Base-by-base conservation (phyloP, 2,113 vertebrate species). In the Neolamprologus falcicula region DNA sequence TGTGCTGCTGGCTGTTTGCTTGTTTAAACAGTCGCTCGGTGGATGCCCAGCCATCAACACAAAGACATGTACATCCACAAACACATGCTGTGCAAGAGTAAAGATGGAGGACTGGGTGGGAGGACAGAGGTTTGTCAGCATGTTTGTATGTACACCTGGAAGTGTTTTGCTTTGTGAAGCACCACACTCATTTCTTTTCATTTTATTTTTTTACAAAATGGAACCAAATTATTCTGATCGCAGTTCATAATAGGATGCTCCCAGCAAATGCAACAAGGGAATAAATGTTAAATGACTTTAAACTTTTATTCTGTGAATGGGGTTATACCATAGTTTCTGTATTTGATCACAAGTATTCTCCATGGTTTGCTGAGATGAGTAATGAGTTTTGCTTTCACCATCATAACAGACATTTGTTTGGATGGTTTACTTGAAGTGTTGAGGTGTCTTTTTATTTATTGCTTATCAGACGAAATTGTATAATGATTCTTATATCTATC, bases 81-180 rank as follows among this genome's bases (percentile, higher is more conserved):
- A 50, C 33, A 28, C 7, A 53, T 59, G 66, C 85, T 92, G 73
- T 85, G 68, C 83, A 94, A 90, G 63, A 76, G 82, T 81, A 76
- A 84, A 83, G 71, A 53, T 63, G 85, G 66, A 52, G 28, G 59
- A 6, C 79, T 4, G 71, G 13, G 52, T 53, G 21, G 73, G 26
- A 28, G 53, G 80, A 71, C 21, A 21, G 81, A 85, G 73, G 28
- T 81, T 83, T 81, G 88, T 83, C 71, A 3, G 73, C 9, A 33
- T 94, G 92, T 90, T 92, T 96, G 95, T 96, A 96, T 96, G 96
- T 94, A 92, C 95, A 96, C 94, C 96, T 96, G 95, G 94, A 90
- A 84, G 85, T 86, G 88, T 90, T 95, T 96, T 93, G 90, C 92
- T 94, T 94, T 94, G 61, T 10, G 84, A 91, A 93, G 90, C 88